These are phyloP conservation scores for Coccyzus lansbergi DNA, from an alignment of 2,797 vertebrate genomes.

Conservation along the genomic window DNA sequence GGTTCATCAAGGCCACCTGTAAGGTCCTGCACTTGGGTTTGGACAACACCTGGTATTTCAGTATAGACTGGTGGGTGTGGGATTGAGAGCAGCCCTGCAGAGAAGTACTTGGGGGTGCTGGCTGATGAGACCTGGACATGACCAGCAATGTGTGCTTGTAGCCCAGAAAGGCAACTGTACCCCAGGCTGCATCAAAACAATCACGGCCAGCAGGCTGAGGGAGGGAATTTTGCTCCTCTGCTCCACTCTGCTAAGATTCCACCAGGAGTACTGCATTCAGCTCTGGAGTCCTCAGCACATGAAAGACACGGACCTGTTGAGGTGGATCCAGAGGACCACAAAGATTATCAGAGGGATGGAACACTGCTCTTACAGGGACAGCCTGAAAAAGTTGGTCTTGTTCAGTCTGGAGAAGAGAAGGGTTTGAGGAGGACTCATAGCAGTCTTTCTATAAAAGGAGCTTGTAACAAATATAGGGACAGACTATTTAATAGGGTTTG, in stretches of 20 bases:
- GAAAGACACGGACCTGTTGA: neutral
- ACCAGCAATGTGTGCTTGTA: fast-evolving
- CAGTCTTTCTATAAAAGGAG: fast-evolving
- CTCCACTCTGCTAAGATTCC: neutral
- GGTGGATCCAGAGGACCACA: fast-evolving
- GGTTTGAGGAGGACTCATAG: fast-evolving
- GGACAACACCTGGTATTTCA: fast-evolving
- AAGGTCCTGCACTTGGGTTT: fast-evolving
- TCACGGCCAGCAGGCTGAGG: fast-evolving
- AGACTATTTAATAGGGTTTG: neutral
- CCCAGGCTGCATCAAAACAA: neutral
- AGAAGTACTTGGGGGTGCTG: fast-evolving
- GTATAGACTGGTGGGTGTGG: neutral
- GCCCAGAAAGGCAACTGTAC: neutral
- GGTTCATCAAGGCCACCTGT: neutral
- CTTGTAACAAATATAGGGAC: neutral
- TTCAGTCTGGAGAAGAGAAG: neutral
- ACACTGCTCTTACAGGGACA: neutral
- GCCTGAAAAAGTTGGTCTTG: neutral
- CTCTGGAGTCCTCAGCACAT: neutral
- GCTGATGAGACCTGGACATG: neutral
- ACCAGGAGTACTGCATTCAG: neutral
- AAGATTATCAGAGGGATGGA: neutral
- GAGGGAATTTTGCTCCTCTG: neutral
- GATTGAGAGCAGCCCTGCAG: neutral